Percentiles rank a stretch among this genome's conserved stretches.
phyloP scores from a whole-genome alignment of 2,113 vertebrate genomes.

The Oryzias celebensis region DNA sequence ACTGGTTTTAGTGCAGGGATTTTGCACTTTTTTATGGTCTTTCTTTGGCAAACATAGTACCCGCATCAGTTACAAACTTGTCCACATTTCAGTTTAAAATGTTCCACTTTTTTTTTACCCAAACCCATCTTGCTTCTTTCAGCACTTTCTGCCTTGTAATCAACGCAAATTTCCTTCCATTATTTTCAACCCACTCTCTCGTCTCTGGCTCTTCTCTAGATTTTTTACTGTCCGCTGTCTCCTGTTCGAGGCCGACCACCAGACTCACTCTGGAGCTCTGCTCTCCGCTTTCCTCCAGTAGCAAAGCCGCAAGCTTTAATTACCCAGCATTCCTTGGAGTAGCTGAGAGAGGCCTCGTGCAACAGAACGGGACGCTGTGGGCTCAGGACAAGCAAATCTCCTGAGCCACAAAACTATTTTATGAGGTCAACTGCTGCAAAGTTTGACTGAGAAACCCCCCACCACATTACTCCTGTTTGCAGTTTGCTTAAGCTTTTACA shows the following conservation, averaged over 20 bases:
- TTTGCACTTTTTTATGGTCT: too few relatives aligned
- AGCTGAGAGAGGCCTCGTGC: constrained; percentile 35
- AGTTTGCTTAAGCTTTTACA: constrained; percentile 1
- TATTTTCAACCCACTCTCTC: constrained; percentile 47
- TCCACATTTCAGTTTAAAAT: neutral
- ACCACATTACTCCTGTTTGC: too few relatives aligned
- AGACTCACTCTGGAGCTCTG: constrained; percentile 20
- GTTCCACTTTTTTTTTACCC: constrained; percentile 6
- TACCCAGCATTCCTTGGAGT: constrained; percentile 58
- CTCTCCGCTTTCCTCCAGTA: constrained; percentile 11
- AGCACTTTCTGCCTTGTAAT: constrained; percentile 33
- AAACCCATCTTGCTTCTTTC: constrained; percentile 30
- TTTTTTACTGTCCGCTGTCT: constrained; percentile 50
- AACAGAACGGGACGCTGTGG: constrained; percentile 34
- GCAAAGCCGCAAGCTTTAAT: constrained; percentile 61
- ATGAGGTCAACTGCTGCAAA: constrained; percentile 22
- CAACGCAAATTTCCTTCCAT: constrained; percentile 30
- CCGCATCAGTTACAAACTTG: neutral
- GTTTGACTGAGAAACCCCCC: neutral
- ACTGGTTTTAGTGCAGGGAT: too few relatives aligned
- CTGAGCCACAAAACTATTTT: constrained; percentile 29
- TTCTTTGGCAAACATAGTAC: too few relatives aligned
- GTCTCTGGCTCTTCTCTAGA: constrained; percentile 53
- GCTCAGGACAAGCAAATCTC: constrained; percentile 41
- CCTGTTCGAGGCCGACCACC: constrained; percentile 44